phyloP scores from a whole-genome alignment of 1,140 invertebrate genomes.

The Habropoda laboriosa region DNA sequence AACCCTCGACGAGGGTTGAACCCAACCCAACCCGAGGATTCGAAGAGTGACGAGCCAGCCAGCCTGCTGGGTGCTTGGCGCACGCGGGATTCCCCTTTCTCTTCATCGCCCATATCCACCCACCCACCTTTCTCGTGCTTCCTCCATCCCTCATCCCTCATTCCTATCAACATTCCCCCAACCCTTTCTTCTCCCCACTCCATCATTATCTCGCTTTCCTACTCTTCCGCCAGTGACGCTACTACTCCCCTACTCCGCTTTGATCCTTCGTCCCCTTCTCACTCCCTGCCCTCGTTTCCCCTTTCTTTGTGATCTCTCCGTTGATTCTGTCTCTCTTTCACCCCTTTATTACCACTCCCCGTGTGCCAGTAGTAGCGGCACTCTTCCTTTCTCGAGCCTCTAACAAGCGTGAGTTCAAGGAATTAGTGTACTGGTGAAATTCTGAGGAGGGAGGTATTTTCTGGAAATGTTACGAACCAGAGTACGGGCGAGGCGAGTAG shows the following conservation, averaged over 20 bases:
- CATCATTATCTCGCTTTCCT: slow-evolving; percentile 49
- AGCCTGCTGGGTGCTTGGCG: slow-evolving; percentile 44
- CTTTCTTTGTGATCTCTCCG: slow-evolving; percentile 34
- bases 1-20: slow-evolving; percentile 47
- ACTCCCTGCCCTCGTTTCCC: neutral
- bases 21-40: slow-evolving; percentile 54
- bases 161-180: slow-evolving; percentile 14
- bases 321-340: slow-evolving; percentile 6
- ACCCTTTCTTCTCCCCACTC: neutral
- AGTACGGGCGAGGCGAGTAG: neutral
- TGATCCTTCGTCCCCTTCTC: neutral
- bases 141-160: slow-evolving; percentile 1
- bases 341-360: slow-evolving; percentile 34
- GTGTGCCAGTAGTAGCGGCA: slow-evolving; percentile 20
- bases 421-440: slow-evolving; percentile 20
- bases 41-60: slow-evolving; percentile 58
- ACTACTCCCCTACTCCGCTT: slow-evolving; percentile 28
- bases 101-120: no score
- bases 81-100: slow-evolving; percentile 58
- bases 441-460: neutral
- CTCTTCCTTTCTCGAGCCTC: slow-evolving; percentile 28
- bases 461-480: neutral
- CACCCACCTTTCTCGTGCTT: neutral
- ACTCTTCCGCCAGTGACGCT: slow-evolving; percentile 8
- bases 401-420: slow-evolving; percentile 31